phyloP scores from a whole-genome alignment of 2,113 vertebrate species.

The Lepus europaeus region DNA sequence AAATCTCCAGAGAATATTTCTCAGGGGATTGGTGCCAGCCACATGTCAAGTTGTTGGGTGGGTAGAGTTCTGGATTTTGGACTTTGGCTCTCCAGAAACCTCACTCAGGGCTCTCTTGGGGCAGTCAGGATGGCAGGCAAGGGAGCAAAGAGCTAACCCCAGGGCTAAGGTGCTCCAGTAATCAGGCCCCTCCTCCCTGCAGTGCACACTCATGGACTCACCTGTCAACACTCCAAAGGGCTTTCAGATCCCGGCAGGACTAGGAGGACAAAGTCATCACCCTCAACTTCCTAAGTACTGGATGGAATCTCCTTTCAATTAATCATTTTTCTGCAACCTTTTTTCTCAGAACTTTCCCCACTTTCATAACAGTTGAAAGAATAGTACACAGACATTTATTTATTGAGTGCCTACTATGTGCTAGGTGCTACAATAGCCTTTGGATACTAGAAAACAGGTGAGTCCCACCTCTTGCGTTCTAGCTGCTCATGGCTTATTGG shows the following conservation, averaged over 20 bases:
- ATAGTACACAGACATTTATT: neutral
- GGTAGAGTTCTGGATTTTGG: neutral
- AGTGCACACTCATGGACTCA: neutral
- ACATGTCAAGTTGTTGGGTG: fast-evolving
- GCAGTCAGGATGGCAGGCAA: neutral
- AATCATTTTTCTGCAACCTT: neutral
- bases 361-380: neutral
- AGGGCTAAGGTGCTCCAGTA: neutral
- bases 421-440: neutral
- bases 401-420: neutral
- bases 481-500: neutral
- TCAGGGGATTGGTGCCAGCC: neutral
- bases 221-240: neutral
- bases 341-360: neutral
- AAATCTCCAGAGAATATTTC: neutral
- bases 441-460: neutral
- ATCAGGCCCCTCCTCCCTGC: neutral
- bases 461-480: neutral
- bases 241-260: neutral
- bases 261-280: neutral
- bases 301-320: neutral
- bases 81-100: neutral
- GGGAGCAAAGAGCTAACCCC: neutral
- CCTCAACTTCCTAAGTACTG: neutral
- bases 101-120: neutral